Conservation (phyloP, 2,888 invertebrate genomes). For the Pomacea canaliculata region DNA sequence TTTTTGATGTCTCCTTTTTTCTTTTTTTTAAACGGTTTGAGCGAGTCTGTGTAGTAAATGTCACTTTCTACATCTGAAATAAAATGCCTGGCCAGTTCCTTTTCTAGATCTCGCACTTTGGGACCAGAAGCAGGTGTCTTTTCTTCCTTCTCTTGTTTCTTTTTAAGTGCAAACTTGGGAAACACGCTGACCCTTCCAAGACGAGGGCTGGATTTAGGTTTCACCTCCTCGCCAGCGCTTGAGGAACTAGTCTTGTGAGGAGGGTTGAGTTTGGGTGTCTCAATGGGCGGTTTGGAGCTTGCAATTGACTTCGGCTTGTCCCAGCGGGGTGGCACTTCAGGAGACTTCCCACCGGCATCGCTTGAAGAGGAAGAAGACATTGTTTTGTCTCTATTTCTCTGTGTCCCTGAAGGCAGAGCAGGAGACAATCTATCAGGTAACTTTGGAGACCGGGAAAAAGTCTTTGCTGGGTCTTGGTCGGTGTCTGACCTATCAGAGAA, state of each 20-base stretch:
- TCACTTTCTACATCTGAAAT: slow-evolving; percentile 18
- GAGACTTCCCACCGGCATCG: slow-evolving; percentile 9
- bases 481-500: slow-evolving; percentile 7
- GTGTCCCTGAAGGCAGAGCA: neutral
- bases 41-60: slow-evolving; percentile 15
- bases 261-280: neutral
- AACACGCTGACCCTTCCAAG: neutral
- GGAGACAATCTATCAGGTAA: slow-evolving; percentile 18
- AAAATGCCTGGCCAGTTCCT: slow-evolving; percentile 2
- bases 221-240: slow-evolving; percentile 5
- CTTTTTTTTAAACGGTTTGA: neutral
- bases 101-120: neutral
- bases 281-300: neutral
- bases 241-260: neutral
- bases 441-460: slow-evolving; percentile 5
- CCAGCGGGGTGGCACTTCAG: slow-evolving; percentile 10
- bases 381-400: slow-evolving; percentile 3
- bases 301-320: slow-evolving; percentile 12
- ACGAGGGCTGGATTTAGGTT: neutral
- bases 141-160: too few species aligned
- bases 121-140: neutral
- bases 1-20: neutral
- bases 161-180: too few species aligned
- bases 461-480: neutral
- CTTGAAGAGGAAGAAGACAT: slow-evolving; percentile 7